Evolutionary conservation across 1,140 invertebrate species (phyloP), one percentile per base, ranked within the genome.

Genomic region (Centruroides vittatus): DNA sequence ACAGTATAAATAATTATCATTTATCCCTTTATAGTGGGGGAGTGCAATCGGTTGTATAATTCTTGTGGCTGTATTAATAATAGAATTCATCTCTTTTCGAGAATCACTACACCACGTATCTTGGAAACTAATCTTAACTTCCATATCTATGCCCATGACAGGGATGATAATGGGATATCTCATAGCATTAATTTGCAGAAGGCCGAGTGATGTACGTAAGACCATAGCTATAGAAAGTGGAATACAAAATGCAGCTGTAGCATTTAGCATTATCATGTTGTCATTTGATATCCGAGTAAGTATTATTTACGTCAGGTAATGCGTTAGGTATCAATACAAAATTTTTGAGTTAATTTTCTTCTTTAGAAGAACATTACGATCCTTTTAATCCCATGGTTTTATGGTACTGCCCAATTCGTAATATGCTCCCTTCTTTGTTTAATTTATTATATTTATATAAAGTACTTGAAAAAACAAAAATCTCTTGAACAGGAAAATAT

Each of bases 191-290:
- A 41, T 76, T 5, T 70, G 67, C 54, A 62, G 72, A 35, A 67
- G 70, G 65, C 61, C 67, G 48, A 60, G 66, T 34, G 34, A 61
- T 35, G 64, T 68, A 13, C 47, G 71, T 36, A 62, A 73, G 58
- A 77, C 75, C 5, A 71, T 77, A 54, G 71, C 73, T 11, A 72
- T 77, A 36, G 75, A 77, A 66, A 72, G 72, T 0, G 75, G 75
- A n/a, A 72, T 77, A 36, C 75, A 77, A 54, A 77, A 77, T 66
- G 70, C 77, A 48, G 71, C 70, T 35, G 68, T 68, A 10, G 70
- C 71, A 4, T 47, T 71, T 0, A 67, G 68, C 9, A 66, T 71
- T 11, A 66, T 69, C 51, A 61, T 68, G 3, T 54, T 71, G 1
- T 71, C 70, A 0, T 71, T 71, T 63, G 60, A 61, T 47, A 65